Evolutionary conservation across 2,888 invertebrate species (phyloP).

Genomic region (Andricus quercusramuli): DNA sequence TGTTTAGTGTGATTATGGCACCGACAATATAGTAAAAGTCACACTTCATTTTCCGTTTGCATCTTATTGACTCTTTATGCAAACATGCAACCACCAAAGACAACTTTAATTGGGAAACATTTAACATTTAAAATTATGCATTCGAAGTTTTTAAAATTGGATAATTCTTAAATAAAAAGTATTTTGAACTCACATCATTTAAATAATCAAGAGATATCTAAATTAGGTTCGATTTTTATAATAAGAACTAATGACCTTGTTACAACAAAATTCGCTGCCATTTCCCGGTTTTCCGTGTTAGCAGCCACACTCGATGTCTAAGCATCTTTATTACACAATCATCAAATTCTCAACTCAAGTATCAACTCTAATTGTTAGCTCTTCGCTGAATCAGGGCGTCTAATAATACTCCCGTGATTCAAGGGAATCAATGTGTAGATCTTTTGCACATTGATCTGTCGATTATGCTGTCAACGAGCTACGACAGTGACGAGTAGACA

Average conservation of each 20-base stretch:
- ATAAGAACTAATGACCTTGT: too few relatives aligned
- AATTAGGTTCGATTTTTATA: too few relatives aligned
- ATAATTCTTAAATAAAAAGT: too few relatives aligned
- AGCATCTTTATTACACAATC: conserved; percentile 61
- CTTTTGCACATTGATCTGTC: conserved; percentile 59
- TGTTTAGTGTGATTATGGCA: conserved; percentile 21
- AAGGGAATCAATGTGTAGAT: conserved; percentile 63
- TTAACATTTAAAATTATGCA: too few relatives aligned
- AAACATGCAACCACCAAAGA: not conserved
- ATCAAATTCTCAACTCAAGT: conserved; percentile 58
- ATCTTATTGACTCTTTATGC: not conserved
- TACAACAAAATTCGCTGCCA: too few relatives aligned
- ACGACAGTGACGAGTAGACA: conserved; percentile 29
- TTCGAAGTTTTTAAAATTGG: too few relatives aligned
- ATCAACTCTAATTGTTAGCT: conserved; percentile 64
- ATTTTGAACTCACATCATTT: too few relatives aligned
- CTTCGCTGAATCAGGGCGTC: conserved; percentile 66
- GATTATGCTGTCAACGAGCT: conserved; percentile 62
- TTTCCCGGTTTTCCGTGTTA: too few relatives aligned
- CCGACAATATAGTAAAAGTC: not conserved
- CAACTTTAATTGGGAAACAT: too few relatives aligned
- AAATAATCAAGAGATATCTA: too few relatives aligned
- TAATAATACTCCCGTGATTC: conserved; percentile 71
- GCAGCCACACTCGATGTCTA: not conserved
- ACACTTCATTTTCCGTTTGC: not conserved